Base-by-base conservation (phyloP, 1,140 invertebrate genomes). In the Pseudomyrmex dendroicus region DNA sequence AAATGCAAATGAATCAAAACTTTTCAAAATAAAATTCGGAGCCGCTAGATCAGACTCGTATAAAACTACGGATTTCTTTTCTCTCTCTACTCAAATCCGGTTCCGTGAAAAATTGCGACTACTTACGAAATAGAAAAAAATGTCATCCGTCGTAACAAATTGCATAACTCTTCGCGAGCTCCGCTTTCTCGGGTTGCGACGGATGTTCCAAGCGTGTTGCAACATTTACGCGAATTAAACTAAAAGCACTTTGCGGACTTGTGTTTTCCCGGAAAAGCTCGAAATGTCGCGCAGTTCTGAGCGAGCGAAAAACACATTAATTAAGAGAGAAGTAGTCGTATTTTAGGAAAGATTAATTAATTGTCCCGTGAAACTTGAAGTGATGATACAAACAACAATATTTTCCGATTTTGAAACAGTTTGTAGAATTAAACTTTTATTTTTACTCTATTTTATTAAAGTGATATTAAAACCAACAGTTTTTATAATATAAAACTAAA, bases 141-240 rank as follows among this genome's bases (percentile, higher is more conserved):
- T 20, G 22, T 17, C 52, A 57, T 70, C 35, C 63, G 64, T 78
- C n/a, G 64, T 70, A 68, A 68, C 44, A 54, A 50, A 80, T 80
- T 80, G 54, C 44, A 25, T 17, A 78, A 78, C 10, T 54, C n/a
- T 3, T 20, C n/a, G n/a, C 35, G 46, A 4, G 35, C 20, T 52
- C 10, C 50, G 17, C 17, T 67, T 48, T 78, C 44, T 68, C 52
- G 35, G 2, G 17, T 35, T 35, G 25, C 8, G 63, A 66, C 22
- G 20, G 20, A 78, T 59, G 50, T 59, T 72, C 12, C 66, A 48
- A 35, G 54, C 20, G 44, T 80, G 76, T 72, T 13, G 66, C 22
- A 80, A 80, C 66, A 20, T 48, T 1, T 17, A n/a, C 12, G 13
- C 22, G 54, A 80, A 50, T 72, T 35, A 80, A 59, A 80, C 70